Base-by-base conservation (phyloP, 2,797 vertebrate species). In the Microcaecilia unicolor region DNA sequence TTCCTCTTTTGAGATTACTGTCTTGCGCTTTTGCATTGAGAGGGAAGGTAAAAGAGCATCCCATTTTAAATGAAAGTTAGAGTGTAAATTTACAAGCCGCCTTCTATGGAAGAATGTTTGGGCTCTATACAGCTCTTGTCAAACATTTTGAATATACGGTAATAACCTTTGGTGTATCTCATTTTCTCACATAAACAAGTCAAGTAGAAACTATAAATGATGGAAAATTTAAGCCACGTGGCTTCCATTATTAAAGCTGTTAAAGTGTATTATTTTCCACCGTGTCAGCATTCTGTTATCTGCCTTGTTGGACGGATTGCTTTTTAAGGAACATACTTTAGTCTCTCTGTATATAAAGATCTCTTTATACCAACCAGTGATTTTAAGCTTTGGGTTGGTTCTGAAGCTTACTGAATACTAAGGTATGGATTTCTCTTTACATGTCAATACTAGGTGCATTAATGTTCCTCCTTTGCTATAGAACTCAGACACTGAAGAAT, bases 211-310 rank as follows among this genome's bases (percentile, higher is more conserved):
- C 53, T 66, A 65, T 60, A 70, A 70, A 78, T 67, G 61, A 64
- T 64, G 74, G 74, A 81, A 80, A 79, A 67, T 72, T 55, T 76
- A 81, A 78, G 72, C 57, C 61, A 41, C 48, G 38, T 49, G 46
- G 61, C 44, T 73, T 59, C 31, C 26, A 15, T 50, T 75, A 75
- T 69, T 67, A 74, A 66, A 76, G 64, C 55, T 60, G 31, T 58
- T 69, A 70, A 53, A 29, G 49, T 57, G 22, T 36, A 32, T 67
- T 70, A 47, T 66, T 76, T 78, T 78, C 59, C 56, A 58, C 44
- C 15, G 9, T 70, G 64, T 72, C 67, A 74, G 53, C 62, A 64
- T 42, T 32, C 32, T 46, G 39, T 55, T 69, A 55, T 57, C 35
- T 64, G 45, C 41, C 62, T 51, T 51, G 38, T 51, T 53, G 64